Evolutionary conservation across 2,797 vertebrate genomes (phyloP).

Genomic region (Sebastes iracundus): DNA sequence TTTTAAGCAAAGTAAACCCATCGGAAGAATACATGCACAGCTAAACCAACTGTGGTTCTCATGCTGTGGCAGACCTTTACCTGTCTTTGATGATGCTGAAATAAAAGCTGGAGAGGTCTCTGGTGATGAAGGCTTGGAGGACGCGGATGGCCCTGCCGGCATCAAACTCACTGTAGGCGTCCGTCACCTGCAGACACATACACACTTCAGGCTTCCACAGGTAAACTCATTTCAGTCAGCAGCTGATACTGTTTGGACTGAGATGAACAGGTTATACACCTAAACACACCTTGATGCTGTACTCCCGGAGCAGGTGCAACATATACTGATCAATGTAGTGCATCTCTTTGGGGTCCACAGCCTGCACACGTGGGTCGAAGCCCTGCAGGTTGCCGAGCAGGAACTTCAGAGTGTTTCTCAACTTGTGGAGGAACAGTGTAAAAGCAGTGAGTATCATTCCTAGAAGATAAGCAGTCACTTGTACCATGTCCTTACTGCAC

Average conservation of each 20-base stretch:
- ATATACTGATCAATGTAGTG: slow-evolving; percentile 95
- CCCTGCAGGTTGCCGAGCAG: slow-evolving; percentile 90
- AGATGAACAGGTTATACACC: background rate
- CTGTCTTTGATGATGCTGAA: slow-evolving; percentile 96
- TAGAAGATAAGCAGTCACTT: accelerated
- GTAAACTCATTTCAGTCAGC: background rate
- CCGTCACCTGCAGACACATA: slow-evolving; percentile 85
- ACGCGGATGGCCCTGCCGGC: slow-evolving; percentile 89
- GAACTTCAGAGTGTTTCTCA: slow-evolving; percentile 93
- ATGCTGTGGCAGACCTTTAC: slow-evolving; percentile 60
- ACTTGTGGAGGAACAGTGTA: slow-evolving; percentile 67
- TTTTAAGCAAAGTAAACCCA: background rate
- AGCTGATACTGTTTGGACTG: background rate
- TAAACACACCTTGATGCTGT: slow-evolving; percentile 87
- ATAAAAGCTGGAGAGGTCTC: slow-evolving; percentile 94
- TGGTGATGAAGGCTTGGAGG: slow-evolving; percentile 88
- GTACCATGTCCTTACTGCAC: accelerated
- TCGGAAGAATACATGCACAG: background rate
- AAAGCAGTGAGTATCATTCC: background rate
- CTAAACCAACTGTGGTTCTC: background rate
- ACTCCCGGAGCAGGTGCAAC: slow-evolving; percentile 90
- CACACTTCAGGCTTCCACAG: background rate
- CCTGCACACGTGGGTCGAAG: slow-evolving; percentile 88
- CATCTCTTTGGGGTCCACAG: slow-evolving; percentile 89
- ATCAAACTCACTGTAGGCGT: slow-evolving; percentile 92